Evolutionary conservation across 2,797 vertebrate genomes (phyloP).

Genomic region (Silurus lanzhouensis): DNA sequence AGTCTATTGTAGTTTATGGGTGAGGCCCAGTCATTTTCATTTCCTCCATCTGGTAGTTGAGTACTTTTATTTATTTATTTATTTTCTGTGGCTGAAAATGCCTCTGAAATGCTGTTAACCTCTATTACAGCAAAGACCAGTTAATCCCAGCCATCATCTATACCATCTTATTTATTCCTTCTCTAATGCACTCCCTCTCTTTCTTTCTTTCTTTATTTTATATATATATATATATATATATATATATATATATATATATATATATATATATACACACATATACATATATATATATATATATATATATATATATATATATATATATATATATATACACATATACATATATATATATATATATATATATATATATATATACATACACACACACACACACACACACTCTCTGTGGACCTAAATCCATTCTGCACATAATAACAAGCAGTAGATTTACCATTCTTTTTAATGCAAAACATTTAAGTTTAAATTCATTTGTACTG

Average conservation of each 20-base stretch:
- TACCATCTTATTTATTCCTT: slow-evolving; percentile 25
- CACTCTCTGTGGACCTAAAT: neutral
- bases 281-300: too few relatives aligned
- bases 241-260: too few relatives aligned
- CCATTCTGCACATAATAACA: neutral
- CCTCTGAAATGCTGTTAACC: slow-evolving; percentile 31
- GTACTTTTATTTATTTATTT: slow-evolving; percentile 23
- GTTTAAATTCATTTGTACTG: neutral
- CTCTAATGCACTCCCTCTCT: slow-evolving; percentile 9
- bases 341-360: too few relatives aligned
- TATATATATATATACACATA: too few relatives aligned
- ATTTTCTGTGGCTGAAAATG: slow-evolving; percentile 20
- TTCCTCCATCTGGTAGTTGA: slow-evolving; percentile 21
- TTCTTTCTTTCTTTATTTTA: neutral
- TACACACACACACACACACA: neutral
- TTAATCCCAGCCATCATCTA: slow-evolving; percentile 50
- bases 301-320: too few relatives aligned
- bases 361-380: too few relatives aligned
- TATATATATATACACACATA: too few relatives aligned
- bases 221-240: too few relatives aligned
- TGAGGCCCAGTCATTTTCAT: slow-evolving; percentile 21
- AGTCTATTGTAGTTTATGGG: slow-evolving; percentile 18
- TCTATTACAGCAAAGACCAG: slow-evolving; percentile 39
- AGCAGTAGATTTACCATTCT: neutral
- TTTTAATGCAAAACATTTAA: neutral